Percentiles rank a stretch among this genome's conserved stretches.
Conservation (phyloP, 2,888 invertebrate species). For the Prosapia bicincta region DNA sequence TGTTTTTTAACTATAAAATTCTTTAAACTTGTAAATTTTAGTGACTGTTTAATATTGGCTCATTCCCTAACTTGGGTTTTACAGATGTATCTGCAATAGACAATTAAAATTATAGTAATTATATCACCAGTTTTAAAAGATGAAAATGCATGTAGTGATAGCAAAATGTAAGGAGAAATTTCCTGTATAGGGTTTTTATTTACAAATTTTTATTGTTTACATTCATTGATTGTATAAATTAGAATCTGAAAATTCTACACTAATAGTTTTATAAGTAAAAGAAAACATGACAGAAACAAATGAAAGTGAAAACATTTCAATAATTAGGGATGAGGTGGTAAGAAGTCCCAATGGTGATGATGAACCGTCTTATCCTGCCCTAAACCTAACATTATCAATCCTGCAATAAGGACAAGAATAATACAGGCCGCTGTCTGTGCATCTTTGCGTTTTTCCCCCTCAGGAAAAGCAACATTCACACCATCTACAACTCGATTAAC, state of each 20-base stretch:
- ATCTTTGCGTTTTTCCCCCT: conserved; percentile 62
- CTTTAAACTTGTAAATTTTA: no score
- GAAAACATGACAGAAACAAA: conserved; percentile 8
- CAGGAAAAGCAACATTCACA: conserved; percentile 42
- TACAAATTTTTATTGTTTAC: neutral
- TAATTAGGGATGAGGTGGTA: conserved; percentile 65
- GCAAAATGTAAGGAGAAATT: no score
- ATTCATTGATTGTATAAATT: neutral
- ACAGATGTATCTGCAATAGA: no score
- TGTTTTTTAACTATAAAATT: no score
- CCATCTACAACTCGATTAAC: conserved; percentile 59
- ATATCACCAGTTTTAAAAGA: no score
- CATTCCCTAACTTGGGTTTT: no score
- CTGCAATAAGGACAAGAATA: conserved; percentile 72
- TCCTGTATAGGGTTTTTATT: no score
- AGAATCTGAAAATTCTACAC: no score
- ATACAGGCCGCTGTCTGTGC: conserved; percentile 74
- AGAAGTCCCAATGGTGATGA: conserved; percentile 83
- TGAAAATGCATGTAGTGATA: no score
- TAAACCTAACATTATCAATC: conserved; percentile 69
- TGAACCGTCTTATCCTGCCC: conserved; percentile 63
- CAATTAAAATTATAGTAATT: no score
- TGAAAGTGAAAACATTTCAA: neutral
- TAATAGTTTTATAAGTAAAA: neutral
- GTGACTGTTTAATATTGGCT: no score